phyloP scores from a whole-genome alignment of 2,113 vertebrate species.

The Climacteris rufus region DNA sequence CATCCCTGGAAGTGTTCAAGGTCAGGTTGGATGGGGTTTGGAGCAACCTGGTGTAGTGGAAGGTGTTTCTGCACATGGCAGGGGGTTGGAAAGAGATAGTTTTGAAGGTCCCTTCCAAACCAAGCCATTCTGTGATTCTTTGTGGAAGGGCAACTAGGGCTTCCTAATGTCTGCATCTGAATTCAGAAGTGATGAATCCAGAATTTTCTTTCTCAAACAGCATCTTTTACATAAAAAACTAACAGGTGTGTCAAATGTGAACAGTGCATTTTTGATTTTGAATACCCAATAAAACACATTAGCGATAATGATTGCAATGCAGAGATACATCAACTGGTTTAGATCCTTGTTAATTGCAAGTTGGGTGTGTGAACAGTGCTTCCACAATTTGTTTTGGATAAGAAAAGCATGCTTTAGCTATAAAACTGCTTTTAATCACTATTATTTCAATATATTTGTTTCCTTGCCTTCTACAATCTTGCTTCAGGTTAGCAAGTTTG shows the following conservation, averaged over 20 bases:
- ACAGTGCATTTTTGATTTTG: not conserved
- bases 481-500: not conserved
- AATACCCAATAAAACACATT: not conserved
- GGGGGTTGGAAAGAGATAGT: not conserved
- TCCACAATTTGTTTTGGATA: not conserved
- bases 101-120: not conserved
- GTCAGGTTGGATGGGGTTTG: not conserved
- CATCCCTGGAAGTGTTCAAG: not conserved
- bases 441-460: not conserved
- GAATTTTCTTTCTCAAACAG: not conserved
- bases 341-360: rapidly evolving
- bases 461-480: not conserved
- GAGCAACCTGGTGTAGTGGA: not conserved
- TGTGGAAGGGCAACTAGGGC: not conserved
- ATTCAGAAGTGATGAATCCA: not conserved
- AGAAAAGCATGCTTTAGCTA: not conserved
- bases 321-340: not conserved
- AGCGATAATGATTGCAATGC: not conserved
- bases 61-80: not conserved
- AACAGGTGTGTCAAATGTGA: not conserved
- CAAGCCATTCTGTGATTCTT: not conserved
- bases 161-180: not conserved
- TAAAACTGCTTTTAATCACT: not conserved
- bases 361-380: not conserved
- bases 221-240: not conserved